Evolutionary conservation across 2,797 vertebrate genomes (phyloP).

Genomic region (Sciurus carolinensis): DNA sequence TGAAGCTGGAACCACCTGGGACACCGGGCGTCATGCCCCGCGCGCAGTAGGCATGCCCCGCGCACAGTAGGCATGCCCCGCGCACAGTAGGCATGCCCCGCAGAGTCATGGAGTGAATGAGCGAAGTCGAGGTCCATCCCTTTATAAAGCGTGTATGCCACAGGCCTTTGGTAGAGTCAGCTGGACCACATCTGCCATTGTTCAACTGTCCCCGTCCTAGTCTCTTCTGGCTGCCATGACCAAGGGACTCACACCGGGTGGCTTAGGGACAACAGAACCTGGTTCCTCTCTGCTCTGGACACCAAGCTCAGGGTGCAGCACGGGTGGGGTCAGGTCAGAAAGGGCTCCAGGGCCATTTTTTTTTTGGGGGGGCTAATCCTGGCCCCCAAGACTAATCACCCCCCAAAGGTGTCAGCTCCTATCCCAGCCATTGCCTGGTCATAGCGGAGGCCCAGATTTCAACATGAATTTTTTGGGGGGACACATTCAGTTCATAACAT

Average conservation of each 20-base stretch:
- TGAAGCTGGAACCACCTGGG: background rate
- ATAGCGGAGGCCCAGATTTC: background rate
- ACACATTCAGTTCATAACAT: background rate
- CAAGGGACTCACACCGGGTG: no score
- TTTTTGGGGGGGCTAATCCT: no score
- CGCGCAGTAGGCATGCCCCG: accelerated
- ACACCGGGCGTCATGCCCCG: accelerated
- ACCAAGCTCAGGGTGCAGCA: background rate
- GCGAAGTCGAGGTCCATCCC: no score
- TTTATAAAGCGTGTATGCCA: background rate
- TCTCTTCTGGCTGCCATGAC: background rate
- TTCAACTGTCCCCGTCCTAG: no score
- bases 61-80: accelerated
- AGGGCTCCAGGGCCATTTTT: no score
- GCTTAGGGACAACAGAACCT: background rate
- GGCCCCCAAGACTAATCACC: no score
- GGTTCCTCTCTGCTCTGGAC: background rate
- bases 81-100: accelerated
- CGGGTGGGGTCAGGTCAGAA: no score
- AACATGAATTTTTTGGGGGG: background rate
- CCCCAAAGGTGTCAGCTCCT: no score
- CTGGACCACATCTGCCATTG: no score
- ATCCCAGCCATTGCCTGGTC: no score
- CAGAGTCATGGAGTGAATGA: background rate
- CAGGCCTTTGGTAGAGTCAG: no score